A percentile compares a stretch with the other conserved stretches of the same genome.
These are phyloP conservation scores for Lypha dubia DNA, from an alignment of 2,888 invertebrate species.

Conservation along the genomic window DNA sequence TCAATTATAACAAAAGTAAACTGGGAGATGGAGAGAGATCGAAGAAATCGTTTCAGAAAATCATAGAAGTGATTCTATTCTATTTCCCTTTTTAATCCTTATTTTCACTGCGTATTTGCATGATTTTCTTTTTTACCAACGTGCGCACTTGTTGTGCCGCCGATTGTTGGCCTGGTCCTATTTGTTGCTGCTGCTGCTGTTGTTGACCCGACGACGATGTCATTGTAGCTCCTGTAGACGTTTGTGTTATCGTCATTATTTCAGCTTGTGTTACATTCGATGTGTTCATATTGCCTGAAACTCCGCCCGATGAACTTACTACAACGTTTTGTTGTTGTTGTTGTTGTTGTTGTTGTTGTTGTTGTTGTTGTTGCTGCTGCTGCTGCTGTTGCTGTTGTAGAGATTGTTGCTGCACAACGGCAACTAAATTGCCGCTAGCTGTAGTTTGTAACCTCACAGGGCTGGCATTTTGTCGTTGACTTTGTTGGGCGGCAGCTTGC, in stretches of 20 bases:
- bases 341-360: conserved; percentile 73
- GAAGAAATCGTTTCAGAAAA: conserved; percentile 25
- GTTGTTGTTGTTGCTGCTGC: too few relatives aligned
- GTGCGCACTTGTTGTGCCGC: conserved; percentile 83
- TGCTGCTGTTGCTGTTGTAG: conserved; percentile 77
- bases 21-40: conserved; percentile 9
- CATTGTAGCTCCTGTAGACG: conserved; percentile 63
- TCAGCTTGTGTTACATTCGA: conserved; percentile 78
- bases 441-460: conserved; percentile 86
- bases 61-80: not conserved
- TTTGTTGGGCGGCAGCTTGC: conserved; percentile 84
- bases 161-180: conserved; percentile 73
- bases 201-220: conserved; percentile 69
- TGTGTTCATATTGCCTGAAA: conserved; percentile 58
- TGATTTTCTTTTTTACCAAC: conserved; percentile 83
- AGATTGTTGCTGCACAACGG: conserved; percentile 85
- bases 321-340: conserved; percentile 73
- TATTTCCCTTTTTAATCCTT: conserved; percentile 78
- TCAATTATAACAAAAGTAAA: conserved; percentile 10
- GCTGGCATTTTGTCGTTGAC: conserved; percentile 85
- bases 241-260: conserved; percentile 81
- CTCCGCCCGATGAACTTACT: conserved; percentile 54
- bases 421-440: conserved; percentile 84
- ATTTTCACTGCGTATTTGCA: conserved; percentile 82
- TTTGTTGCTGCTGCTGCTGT: conserved; percentile 77